These are phyloP conservation scores for Achlya flavicornis DNA, from an alignment of 2,888 invertebrate genomes.

Conservation along the genomic window DNA sequence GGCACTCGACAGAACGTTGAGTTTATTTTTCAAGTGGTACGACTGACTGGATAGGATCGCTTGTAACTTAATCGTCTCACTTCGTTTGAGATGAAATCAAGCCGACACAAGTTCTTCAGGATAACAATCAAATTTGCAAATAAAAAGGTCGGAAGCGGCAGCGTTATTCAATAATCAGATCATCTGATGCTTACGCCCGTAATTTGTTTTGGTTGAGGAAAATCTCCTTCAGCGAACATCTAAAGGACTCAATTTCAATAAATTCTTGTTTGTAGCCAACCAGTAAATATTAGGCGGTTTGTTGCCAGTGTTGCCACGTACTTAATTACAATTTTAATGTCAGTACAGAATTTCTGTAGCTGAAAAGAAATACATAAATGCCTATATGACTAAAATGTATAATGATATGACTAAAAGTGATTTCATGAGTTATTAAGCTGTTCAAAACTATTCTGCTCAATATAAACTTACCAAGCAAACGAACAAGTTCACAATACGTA, in stretches of 20 bases:
- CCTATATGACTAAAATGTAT: no score
- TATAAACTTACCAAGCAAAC: constrained; percentile 3
- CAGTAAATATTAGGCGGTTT: constrained; percentile 27
- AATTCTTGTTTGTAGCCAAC: constrained; percentile 30
- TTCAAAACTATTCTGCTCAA: no score
- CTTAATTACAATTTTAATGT: constrained; percentile 13
- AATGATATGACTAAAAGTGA: no score
- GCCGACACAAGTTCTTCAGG: constrained; percentile 40
- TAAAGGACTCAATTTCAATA: constrained; percentile 31
- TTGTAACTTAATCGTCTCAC: constrained; percentile 44
- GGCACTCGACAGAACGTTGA: constrained; percentile 53
- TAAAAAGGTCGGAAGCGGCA: constrained; percentile 37
- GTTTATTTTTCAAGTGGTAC: constrained; percentile 56
- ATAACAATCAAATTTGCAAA: constrained; percentile 44
- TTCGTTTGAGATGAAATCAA: constrained; percentile 57
- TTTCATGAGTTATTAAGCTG: no score
- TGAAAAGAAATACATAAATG: not conserved
- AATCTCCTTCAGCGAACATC: constrained; percentile 35
- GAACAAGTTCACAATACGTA: not conserved
- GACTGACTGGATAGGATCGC: constrained; percentile 41
- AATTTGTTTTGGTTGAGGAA: constrained; percentile 40
- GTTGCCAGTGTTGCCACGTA: constrained; percentile 13
- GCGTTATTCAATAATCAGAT: constrained; percentile 49
- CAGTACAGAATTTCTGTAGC: not conserved
- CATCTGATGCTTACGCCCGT: constrained; percentile 38